Conservation (phyloP, 2,888 invertebrate species). For the Lasius platythorax region DNA sequence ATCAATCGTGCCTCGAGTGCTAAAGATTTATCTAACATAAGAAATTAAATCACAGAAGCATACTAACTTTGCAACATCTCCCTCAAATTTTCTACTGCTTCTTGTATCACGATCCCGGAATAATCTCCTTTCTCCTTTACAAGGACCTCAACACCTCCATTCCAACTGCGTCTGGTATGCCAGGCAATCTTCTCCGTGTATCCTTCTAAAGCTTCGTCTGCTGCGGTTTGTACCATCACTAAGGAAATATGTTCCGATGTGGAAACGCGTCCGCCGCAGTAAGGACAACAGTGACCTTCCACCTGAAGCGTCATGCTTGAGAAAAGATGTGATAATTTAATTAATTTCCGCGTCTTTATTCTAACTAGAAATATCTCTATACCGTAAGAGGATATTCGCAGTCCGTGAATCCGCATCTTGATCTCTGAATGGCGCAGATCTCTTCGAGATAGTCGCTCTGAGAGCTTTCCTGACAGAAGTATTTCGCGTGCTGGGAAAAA, state of each 20-base stretch:
- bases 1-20: not conserved
- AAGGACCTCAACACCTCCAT: constrained; percentile 77
- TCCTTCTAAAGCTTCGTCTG: constrained; percentile 71
- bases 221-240: constrained; percentile 69
- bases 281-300: constrained; percentile 83
- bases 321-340: not conserved
- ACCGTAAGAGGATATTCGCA: constrained; percentile 82
- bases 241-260: constrained; percentile 69
- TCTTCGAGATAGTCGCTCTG: constrained; percentile 78
- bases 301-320: constrained; percentile 73
- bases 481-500: constrained; percentile 57
- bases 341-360: not conserved
- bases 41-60: not conserved
- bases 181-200: constrained; percentile 75
- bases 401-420: constrained; percentile 75
- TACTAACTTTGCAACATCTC: constrained; percentile 57
- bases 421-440: constrained; percentile 79
- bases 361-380: not conserved
- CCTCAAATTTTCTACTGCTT: constrained; percentile 74
- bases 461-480: constrained; percentile 78
- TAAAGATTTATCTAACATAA: constrained; percentile 3
- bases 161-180: constrained; percentile 79
- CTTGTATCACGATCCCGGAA: constrained; percentile 73
- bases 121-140: constrained; percentile 79
- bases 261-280: constrained; percentile 81